Evolutionary conservation across 2,888 invertebrate genomes (phyloP).

Genomic region (Autographa pulchrina): DNA sequence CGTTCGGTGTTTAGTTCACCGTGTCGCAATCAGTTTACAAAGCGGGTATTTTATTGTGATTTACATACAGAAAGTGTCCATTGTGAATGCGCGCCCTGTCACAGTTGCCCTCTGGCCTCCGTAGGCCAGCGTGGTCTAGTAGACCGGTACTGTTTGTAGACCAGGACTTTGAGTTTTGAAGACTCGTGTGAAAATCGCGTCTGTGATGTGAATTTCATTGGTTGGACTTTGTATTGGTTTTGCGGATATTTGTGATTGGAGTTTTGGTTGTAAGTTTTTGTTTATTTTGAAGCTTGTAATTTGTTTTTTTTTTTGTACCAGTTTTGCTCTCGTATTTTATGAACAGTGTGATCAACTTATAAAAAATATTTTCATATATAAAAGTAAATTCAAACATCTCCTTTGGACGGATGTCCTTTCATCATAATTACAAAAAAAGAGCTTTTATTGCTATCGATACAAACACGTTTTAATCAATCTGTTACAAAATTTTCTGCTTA

Average conservation of each 20-base stretch:
- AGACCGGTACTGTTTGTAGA: constrained; percentile 60
- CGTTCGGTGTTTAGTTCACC: constrained; percentile 81
- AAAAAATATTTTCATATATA: no score
- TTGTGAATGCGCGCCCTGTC: constrained; percentile 82
- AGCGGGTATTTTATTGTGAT: constrained; percentile 88
- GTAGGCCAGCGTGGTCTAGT: constrained; percentile 74
- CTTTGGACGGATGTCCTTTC: no score
- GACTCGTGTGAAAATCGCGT: background rate
- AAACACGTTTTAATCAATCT: no score
- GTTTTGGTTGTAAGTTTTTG: constrained; percentile 30
- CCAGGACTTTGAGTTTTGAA: background rate
- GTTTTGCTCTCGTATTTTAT: no score
- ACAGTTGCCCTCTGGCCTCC: constrained; percentile 84
- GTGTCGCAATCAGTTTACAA: constrained; percentile 87
- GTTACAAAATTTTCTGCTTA: no score
- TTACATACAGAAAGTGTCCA: constrained; percentile 85
- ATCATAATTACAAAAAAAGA: no score
- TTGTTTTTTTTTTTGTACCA: constrained; percentile 4
- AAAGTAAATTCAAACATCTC: no score
- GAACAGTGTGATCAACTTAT: background rate
- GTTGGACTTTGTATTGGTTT: constrained; percentile 27
- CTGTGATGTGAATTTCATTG: constrained; percentile 38
- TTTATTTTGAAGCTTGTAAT: constrained; percentile 26
- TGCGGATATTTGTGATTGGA: constrained; percentile 24
- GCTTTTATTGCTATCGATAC: no score